Evolutionary conservation across 2,888 invertebrate species (phyloP), one percentile per base, ranked within the genome.

Genomic region (Achlya flavicornis): DNA sequence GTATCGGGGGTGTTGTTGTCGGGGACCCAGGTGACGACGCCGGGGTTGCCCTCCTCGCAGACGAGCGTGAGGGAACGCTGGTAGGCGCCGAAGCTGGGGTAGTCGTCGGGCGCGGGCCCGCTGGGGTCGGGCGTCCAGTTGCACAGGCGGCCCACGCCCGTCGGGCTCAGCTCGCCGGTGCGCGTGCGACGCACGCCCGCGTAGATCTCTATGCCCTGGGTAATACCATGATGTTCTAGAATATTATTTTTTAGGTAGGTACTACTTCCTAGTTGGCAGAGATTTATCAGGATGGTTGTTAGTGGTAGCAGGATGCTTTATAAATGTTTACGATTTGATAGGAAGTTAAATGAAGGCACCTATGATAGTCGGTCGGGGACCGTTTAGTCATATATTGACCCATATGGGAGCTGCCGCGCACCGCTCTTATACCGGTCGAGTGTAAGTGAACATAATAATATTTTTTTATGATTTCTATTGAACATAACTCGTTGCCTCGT

Each of bases 51-150:
- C 65, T 94, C 94, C 80, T 98, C 98, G 85, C 98, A 98, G 75
- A 96, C 95, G 1, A 98, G 94, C 19, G 97, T 96, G 26, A 98
- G 90, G 0, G 96, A 96, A 38, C 98, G 94, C 89, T 98, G 98
- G 87, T 97, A 98, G 6, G 98, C 98, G 0, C 98, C 98, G 82
- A 98, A 98, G 11, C 98, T 97, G 14, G 96, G 95, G 85, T 95
- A 98, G 65, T 97, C 97, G 78, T 98, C 98, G 0, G 97, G 96
- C 0, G 90, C 90, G 0, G 97, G 97, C 1, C 95, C 95, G 63
- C 95, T 94, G 12, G 92, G 94, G 87, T 97, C 96, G 0, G 97
- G 97, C 0, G 96, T 96, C 98, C 98, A 98, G 90, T 97, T 97
- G 85, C 98, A 98, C 3, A 97, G 92, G 4, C 98, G 95, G 0